A percentile compares a stretch with the other conserved stretches of the same genome.
Conservation (phyloP, 1,140 invertebrate species). For the Tachypleus tridentatus region DNA sequence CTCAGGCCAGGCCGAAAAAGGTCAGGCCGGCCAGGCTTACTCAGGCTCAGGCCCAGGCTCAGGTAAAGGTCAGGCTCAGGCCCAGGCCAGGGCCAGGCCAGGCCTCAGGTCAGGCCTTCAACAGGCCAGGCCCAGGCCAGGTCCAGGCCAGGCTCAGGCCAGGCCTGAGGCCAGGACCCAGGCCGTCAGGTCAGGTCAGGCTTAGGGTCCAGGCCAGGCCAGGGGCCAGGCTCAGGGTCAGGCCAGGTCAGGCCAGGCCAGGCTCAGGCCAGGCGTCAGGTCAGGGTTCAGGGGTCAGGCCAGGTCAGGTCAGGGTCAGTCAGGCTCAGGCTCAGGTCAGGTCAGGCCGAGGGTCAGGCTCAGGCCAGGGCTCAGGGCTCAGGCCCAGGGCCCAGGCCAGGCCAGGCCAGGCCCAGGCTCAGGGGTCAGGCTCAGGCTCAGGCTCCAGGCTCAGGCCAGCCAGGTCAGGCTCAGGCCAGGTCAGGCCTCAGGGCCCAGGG, state of each 20-base stretch:
- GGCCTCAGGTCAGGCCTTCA: slow-evolving; percentile 20
- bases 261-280: slow-evolving; percentile 24
- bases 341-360: slow-evolving; percentile 23
- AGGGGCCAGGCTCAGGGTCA: slow-evolving; percentile 19
- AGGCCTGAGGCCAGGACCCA: slow-evolving; percentile 25
- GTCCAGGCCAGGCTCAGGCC: too few relatives aligned
- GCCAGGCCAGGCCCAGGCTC: slow-evolving; percentile 24
- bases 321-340: slow-evolving; percentile 26
- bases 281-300: slow-evolving; percentile 23
- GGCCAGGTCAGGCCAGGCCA: slow-evolving; percentile 25
- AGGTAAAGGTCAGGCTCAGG: slow-evolving; percentile 23
- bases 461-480: slow-evolving; percentile 16
- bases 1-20: slow-evolving; percentile 21
- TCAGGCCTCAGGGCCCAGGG: slow-evolving; percentile 10
- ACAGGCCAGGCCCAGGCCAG: slow-evolving; percentile 23
- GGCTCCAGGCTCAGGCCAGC: too few relatives aligned
- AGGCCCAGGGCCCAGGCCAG: slow-evolving; percentile 21
- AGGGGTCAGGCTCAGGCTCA: too few relatives aligned
- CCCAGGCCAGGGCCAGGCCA: too few relatives aligned
- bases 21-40: slow-evolving; percentile 21
- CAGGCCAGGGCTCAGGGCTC: slow-evolving; percentile 22
- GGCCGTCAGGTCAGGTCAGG: slow-evolving; percentile 23
- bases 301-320: slow-evolving; percentile 25
- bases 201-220: slow-evolving; percentile 16
- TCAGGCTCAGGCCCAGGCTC: slow-evolving; percentile 23